Conservation (phyloP, 2,113 vertebrate genomes). For the Falco punctatus region DNA sequence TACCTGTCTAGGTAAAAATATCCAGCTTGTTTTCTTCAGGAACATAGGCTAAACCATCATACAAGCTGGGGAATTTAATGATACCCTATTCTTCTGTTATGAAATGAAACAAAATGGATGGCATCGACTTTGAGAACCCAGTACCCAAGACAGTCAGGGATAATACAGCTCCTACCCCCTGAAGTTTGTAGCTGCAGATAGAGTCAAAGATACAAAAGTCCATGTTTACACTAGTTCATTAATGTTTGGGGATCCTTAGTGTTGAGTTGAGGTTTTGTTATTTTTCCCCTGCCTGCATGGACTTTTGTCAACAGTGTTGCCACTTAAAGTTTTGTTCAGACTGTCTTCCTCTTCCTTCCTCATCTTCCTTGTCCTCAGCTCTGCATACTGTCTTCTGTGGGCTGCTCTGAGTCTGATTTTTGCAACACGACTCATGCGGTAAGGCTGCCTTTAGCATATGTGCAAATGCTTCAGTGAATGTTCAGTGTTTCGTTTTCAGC, state of each 20-base stretch:
- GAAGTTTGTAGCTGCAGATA: not conserved
- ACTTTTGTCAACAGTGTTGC: not conserved
- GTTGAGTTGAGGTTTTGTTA: not conserved
- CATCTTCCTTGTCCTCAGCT: not conserved
- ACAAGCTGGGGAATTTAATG: not conserved
- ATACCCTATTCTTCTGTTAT: not conserved
- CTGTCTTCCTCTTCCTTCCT: not conserved
- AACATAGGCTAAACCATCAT: not conserved
- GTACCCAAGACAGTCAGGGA: not conserved
- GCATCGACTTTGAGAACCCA: not conserved
- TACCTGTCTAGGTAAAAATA: not conserved
- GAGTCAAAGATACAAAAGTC: not conserved
- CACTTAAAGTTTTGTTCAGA: not conserved
- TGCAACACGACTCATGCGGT: fast-evolving
- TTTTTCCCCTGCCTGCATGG: fast-evolving
- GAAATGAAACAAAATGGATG: not conserved
- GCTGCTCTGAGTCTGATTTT: not conserved
- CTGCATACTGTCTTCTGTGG: not conserved
- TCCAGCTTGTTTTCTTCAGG: not conserved
- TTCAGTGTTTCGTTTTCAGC: not conserved
- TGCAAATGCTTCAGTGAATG: not conserved
- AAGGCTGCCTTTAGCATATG: not conserved
- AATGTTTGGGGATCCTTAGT: not conserved
- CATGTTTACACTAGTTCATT: not conserved
- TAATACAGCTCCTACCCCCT: fast-evolving